Conservation (phyloP, 2,797 vertebrate species). For the Serranus cabrilla region DNA sequence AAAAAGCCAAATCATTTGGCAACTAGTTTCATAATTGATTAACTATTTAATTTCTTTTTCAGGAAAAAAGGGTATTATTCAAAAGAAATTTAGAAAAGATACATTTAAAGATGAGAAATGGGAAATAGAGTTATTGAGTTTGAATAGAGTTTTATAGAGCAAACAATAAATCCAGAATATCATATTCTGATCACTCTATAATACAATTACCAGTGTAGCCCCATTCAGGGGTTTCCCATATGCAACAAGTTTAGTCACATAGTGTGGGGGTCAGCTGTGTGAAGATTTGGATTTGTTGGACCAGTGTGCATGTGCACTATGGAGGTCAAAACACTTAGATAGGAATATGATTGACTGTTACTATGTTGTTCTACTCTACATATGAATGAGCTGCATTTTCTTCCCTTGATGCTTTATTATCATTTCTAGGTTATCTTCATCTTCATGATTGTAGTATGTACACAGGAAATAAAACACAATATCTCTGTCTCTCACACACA, state of each 20-base stretch:
- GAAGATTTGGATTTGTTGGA: constrained; percentile 7
- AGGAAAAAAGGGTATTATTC: not conserved
- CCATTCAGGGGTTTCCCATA: constrained; percentile 12
- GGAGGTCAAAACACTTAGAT: not conserved
- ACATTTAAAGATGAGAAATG: not conserved
- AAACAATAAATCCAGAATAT: not conserved
- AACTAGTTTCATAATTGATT: not conserved
- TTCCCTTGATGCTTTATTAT: not conserved
- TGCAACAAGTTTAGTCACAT: constrained; percentile 8
- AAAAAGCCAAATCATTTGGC: not conserved
- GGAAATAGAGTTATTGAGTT: not conserved
- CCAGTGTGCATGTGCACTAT: not conserved
- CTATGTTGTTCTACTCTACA: constrained; percentile 3
- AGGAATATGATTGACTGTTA: not conserved
- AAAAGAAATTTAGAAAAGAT: too few species aligned
- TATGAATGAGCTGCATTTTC: constrained; percentile 1
- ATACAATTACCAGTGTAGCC: not conserved
- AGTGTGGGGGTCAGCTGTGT: constrained; percentile 23
- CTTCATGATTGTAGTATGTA: not conserved
- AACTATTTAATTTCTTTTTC: not conserved
- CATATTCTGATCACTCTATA: not conserved
- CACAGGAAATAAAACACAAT: not conserved
- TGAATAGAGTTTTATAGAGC: not conserved
- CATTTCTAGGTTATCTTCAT: constrained; percentile 1
- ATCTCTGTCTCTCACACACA: not conserved